Evolutionary conservation across 1,140 invertebrate genomes (phyloP), one percentile per base, ranked within the genome.

Genomic region (Theocolax elegans): DNA sequence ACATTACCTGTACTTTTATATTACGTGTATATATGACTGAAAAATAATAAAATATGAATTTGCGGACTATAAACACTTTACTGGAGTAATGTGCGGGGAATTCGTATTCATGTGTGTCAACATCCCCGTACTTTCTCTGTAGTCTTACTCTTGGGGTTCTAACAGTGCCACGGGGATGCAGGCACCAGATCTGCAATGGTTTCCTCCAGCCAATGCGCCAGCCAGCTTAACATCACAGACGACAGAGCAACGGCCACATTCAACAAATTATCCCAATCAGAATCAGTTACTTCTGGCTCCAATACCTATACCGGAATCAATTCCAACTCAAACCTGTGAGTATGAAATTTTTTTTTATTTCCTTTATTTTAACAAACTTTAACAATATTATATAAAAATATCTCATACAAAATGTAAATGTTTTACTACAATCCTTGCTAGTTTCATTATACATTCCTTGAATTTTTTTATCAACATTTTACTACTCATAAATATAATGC

Each of bases 141-240:
- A 82, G 77, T 79, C 73, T 81, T 78, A 79, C 70, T 79, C 75
- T 84, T 84, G 81, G 74, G 80, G 82, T 84, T 84, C 81, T 84
- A 86, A 85, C 83, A 85, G 84, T 85, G 80, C 83, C 79, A 84
- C 81, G 80, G 80, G 78, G 77, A 83, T 83, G 81, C 81, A 86
- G 81, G 81, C 79, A 76, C 74, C 72, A 68, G 65, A 72, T 72
- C 75, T 80, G 74, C 76, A 78, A 68, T 23, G 51, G 56, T 77
- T 63, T 35, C 49, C 66, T 42, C 38, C 67, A 73, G 67, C 8
- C 69, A 31, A 44, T 64, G 19, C 56, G 62, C 42, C 60, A 40
- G 21, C 40, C 64, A 51, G 17, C 35, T 17, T 66, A 56, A 23
- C 7, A 21, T 48, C 31, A n/a, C 38, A 56, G 8, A 27, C 21